phyloP scores from a whole-genome alignment of 2,113 vertebrate genomes.

The Pseudonaja textilis region DNA sequence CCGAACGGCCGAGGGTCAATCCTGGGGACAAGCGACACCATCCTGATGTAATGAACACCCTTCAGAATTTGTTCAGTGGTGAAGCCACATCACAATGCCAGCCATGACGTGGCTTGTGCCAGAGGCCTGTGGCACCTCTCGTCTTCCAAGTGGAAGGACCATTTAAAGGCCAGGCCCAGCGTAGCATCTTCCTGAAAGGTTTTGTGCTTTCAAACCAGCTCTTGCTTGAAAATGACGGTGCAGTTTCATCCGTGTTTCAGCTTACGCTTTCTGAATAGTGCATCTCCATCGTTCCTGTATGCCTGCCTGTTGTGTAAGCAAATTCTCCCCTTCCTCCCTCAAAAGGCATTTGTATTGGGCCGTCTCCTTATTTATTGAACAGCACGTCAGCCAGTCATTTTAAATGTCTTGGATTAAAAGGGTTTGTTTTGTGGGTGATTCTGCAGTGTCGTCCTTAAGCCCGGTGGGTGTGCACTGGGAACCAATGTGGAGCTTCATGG shows the following conservation, averaged over 20 bases:
- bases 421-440: constrained; percentile 1
- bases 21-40: neutral
- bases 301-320: neutral
- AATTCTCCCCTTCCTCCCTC: too few relatives aligned
- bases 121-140: neutral
- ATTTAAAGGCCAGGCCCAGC: neutral
- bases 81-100: neutral
- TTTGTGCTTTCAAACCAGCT: neutral
- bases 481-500: neutral
- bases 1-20: neutral
- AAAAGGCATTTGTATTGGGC: neutral
- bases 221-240: neutral
- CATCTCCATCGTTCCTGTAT: neutral
- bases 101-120: neutral
- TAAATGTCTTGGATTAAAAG: constrained; percentile 19
- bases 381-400: neutral
- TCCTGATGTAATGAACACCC: neutral
- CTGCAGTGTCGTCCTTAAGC: neutral
- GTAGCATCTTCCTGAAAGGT: neutral
- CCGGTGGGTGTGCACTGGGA: neutral
- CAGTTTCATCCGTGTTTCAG: neutral
- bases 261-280: neutral
- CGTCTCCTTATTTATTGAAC: constrained; percentile 10
- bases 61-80: neutral
- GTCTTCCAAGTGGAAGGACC: neutral